Conservation (phyloP, 1,140 invertebrate species). For the Drosophila navojoa region DNA sequence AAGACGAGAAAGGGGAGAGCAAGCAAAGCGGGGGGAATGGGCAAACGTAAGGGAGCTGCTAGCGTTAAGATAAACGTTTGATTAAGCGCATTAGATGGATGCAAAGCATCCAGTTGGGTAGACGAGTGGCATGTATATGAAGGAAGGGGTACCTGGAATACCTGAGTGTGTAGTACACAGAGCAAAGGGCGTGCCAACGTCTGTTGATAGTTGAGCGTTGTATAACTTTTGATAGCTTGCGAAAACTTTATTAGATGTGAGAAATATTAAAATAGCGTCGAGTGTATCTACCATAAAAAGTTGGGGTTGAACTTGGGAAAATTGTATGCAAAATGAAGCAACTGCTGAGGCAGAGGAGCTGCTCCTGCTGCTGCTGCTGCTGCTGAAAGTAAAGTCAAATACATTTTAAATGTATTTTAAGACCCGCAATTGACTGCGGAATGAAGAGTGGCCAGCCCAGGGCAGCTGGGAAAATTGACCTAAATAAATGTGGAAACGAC, state of each 20-base stretch:
- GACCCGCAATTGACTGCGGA: neutral
- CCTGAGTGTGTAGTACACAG: constrained; percentile 5
- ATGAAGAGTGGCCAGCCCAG: neutral
- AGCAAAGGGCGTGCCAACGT: constrained; percentile 35
- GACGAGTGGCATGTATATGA: neutral
- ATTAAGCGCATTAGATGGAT: constrained; percentile 71
- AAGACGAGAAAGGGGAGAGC: neutral
- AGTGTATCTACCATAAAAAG: constrained; percentile 4
- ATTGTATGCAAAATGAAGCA: constrained; percentile 32
- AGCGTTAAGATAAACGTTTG: constrained; percentile 75
- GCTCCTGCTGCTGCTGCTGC: constrained; percentile 53
- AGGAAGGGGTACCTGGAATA: neutral
- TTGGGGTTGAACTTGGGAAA: constrained; percentile 15
- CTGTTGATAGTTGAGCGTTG: constrained; percentile 39
- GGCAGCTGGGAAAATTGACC: neutral
- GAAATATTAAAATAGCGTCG: constrained; percentile 67
- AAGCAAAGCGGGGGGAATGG: neutral
- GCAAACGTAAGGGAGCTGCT: constrained; percentile 7
- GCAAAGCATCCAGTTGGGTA: constrained; percentile 14
- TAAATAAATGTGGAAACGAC: too few species aligned
- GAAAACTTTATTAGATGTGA: constrained; percentile 73
- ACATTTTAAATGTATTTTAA: constrained; percentile 61
- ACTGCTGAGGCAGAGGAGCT: constrained; percentile 36
- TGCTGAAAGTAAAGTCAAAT: constrained; percentile 62
- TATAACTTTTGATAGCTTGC: constrained; percentile 55